phyloP scores from a whole-genome alignment of 2,113 vertebrate genomes.

The Oophaga pumilio region DNA sequence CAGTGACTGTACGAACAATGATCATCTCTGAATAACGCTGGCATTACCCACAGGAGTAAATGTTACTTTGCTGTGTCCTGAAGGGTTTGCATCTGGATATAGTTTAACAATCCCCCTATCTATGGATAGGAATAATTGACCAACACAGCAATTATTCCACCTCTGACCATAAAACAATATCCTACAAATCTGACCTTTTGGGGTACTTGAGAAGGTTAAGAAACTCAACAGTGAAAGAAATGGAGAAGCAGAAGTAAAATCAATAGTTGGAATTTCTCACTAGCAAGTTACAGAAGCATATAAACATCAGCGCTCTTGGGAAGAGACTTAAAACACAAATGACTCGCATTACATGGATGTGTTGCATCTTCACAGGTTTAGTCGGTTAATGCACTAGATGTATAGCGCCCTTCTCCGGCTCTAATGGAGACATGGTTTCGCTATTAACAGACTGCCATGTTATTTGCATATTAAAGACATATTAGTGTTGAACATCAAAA shows the following conservation, averaged over 20 bases:
- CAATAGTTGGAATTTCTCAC: conserved; percentile 33
- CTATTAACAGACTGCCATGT: conserved; percentile 24
- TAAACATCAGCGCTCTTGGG: conserved; percentile 13
- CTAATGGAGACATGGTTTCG: conserved; percentile 37
- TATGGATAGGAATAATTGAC: neutral
- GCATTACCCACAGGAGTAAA: neutral
- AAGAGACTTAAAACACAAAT: conserved; percentile 32
- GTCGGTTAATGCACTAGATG: conserved; percentile 43
- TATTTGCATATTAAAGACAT: conserved; percentile 19
- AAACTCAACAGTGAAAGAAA: neutral
- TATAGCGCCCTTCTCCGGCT: conserved; percentile 4
- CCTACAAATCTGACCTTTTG: conserved; percentile 35
- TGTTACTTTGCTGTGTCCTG: neutral
- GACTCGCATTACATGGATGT: conserved; percentile 27
- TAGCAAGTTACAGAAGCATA: conserved; percentile 24
- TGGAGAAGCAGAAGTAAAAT: conserved; percentile 28
- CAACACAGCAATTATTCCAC: neutral
- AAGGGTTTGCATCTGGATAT: neutral
- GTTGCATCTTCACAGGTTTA: conserved; percentile 32
- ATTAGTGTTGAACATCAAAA: neutral
- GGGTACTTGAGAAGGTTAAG: conserved; percentile 36
- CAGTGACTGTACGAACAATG: neutral
- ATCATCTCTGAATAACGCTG: neutral
- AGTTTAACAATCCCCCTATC: neutral
- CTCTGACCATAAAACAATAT: conserved; percentile 2